phyloP scores from a whole-genome alignment of 2,888 invertebrate genomes.

The Oxystoma pomonae region DNA sequence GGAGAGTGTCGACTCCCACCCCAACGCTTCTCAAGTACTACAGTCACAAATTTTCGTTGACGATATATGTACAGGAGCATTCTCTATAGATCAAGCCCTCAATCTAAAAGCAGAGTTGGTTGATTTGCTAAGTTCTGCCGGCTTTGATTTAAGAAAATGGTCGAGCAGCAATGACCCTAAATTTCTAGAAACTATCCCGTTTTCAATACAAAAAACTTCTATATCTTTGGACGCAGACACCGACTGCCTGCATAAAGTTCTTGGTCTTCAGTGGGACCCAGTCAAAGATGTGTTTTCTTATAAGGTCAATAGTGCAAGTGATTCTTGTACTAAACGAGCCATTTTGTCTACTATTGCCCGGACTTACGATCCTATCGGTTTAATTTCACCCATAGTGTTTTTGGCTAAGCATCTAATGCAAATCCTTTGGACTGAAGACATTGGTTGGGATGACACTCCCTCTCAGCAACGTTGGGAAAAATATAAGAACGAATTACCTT shows the following conservation, averaged over 20 bases:
- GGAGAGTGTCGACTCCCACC: too few species aligned
- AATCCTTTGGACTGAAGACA: too few species aligned
- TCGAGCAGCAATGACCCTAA: too few species aligned
- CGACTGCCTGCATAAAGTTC: too few species aligned
- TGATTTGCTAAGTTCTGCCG: too few species aligned
- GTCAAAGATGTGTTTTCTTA: neutral
- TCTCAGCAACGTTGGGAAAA: neutral
- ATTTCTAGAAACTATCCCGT: too few species aligned
- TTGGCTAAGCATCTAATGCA: neutral
- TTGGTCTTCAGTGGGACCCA: constrained; percentile 6
- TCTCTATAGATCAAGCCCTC: neutral
- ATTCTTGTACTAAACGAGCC: neutral
- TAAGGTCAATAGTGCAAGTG: neutral
- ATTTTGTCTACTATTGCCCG: neutral
- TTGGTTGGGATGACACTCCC: too few species aligned
- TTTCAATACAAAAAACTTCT: neutral
- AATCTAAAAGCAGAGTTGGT: too few species aligned
- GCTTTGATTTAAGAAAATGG: constrained; percentile 6
- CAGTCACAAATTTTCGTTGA: constrained; percentile 5
- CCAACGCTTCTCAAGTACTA: too few species aligned
- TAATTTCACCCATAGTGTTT: neutral
- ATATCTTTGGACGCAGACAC: too few species aligned
- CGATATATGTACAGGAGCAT: neutral
- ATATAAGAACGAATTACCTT: neutral
- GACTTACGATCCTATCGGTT: neutral